Conservation (phyloP, 2,888 invertebrate species). For the Acronicta aceris region DNA sequence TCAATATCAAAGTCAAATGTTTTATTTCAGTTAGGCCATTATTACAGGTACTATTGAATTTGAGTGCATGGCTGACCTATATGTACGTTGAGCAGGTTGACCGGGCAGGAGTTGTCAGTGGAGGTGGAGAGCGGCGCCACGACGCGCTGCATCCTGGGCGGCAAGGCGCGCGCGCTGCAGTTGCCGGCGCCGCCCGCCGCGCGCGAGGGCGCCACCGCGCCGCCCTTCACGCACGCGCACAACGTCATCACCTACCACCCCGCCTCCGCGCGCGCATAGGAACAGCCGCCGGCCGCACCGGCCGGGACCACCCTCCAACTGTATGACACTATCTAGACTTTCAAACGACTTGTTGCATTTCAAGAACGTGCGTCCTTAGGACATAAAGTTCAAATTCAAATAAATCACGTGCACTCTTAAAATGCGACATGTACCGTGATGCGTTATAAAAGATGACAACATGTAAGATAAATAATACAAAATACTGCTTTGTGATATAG, state of each 20-base stretch:
- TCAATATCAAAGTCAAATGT: too few species aligned
- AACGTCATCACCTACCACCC: slow-evolving; percentile 88
- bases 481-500: neutral
- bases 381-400: neutral
- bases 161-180: slow-evolving; percentile 90
- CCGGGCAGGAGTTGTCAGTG: slow-evolving; percentile 92
- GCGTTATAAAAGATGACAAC: neutral
- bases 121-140: slow-evolving; percentile 93
- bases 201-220: slow-evolving; percentile 38
- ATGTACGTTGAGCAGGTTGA: slow-evolving; percentile 87
- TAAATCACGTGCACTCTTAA: neutral
- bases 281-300: neutral
- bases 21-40: too few species aligned
- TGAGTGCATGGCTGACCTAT: too few species aligned
- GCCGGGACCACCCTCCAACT: too few species aligned
- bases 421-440: neutral
- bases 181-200: slow-evolving; percentile 57
- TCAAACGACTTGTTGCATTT: neutral
- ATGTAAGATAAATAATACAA: neutral
- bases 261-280: slow-evolving; percentile 77
- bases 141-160: slow-evolving; percentile 95
- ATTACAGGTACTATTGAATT: too few species aligned
- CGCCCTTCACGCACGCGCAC: slow-evolving; percentile 85
- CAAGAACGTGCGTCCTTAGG: neutral
- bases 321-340: too few species aligned